A percentile compares a stretch with the other conserved stretches of the same genome.
These are phyloP conservation scores for Lophius piscatorius DNA, from an alignment of 2,113 vertebrate genomes.

Conservation along the genomic window DNA sequence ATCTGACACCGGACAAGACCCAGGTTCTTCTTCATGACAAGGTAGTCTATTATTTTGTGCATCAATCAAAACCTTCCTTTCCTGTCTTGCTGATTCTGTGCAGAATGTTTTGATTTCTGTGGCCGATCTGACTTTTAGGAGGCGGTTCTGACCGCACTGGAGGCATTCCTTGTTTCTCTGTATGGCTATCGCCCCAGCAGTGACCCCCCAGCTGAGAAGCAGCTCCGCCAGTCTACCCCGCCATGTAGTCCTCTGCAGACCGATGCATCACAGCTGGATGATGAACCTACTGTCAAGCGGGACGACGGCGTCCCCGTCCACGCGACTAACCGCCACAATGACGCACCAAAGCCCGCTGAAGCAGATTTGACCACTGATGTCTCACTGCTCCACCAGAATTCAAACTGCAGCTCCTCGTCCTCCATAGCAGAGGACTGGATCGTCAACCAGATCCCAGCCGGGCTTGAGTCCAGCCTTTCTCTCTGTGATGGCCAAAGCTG, in stretches of 20 bases:
- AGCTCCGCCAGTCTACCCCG: slow-evolving; percentile 53
- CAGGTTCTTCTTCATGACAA: slow-evolving; percentile 94
- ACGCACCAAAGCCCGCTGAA: neutral
- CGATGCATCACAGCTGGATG: neutral
- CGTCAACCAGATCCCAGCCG: slow-evolving; percentile 57
- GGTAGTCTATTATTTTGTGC: slow-evolving; percentile 68
- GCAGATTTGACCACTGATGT: too few relatives aligned
- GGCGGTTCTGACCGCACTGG: slow-evolving; percentile 85
- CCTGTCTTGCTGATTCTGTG: neutral
- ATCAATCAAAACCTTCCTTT: neutral
- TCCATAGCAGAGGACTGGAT: slow-evolving; percentile 74
- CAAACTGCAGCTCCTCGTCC: slow-evolving; percentile 77
- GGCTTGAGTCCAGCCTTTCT: slow-evolving; percentile 47
- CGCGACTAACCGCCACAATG: neutral
- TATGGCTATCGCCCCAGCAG: slow-evolving; percentile 82
- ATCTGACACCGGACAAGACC: slow-evolving; percentile 94
- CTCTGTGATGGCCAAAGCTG: slow-evolving; percentile 45
- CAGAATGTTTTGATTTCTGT: neutral
- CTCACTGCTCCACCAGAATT: slow-evolving; percentile 38
- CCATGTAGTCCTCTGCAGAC: slow-evolving; percentile 2
- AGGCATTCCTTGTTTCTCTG: slow-evolving; percentile 88
- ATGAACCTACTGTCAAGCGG: neutral
- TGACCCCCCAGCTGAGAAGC: slow-evolving; percentile 70
- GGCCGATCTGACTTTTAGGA: slow-evolving; percentile 77
- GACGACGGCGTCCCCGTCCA: neutral